Evolutionary conservation across 2,797 vertebrate genomes (phyloP).

Genomic region (Syncerus caffer): DNA sequence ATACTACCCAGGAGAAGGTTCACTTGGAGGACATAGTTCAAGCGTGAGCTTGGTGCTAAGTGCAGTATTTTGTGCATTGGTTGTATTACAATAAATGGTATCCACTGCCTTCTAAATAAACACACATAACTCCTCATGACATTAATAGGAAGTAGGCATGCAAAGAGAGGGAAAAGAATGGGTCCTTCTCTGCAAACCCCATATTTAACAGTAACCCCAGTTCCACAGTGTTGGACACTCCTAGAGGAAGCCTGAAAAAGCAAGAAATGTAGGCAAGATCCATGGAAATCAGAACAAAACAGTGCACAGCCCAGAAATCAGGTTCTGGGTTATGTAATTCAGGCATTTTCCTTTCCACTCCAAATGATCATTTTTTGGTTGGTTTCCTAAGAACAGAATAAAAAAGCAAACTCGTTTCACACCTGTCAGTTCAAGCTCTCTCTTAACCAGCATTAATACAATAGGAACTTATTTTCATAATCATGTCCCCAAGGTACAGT

Average conservation of each 20-base stretch:
- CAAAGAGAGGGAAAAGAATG: accelerated
- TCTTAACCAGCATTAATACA: background rate
- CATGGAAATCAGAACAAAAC: background rate
- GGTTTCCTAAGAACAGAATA: background rate
- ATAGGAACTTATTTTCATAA: background rate
- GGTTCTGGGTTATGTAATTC: background rate
- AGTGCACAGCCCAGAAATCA: background rate
- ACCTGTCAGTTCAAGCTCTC: background rate
- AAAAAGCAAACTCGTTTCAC: background rate
- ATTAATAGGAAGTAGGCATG: accelerated
- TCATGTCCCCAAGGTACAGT: background rate
- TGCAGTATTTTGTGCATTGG: accelerated
- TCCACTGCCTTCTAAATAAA: background rate
- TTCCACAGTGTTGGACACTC: accelerated
- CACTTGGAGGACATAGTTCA: accelerated
- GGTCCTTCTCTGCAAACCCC: accelerated
- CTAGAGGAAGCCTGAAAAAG: background rate
- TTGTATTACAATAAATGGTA: background rate
- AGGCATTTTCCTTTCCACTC: background rate
- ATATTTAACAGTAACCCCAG: accelerated
- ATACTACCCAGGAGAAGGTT: background rate
- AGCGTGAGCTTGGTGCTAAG: accelerated
- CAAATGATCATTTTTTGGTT: background rate
- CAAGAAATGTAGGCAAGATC: accelerated
- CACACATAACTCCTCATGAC: background rate